Evolutionary conservation across 2,888 invertebrate genomes (phyloP), one percentile per base, ranked within the genome.

Genomic region (Drosophila birchii): DNA sequence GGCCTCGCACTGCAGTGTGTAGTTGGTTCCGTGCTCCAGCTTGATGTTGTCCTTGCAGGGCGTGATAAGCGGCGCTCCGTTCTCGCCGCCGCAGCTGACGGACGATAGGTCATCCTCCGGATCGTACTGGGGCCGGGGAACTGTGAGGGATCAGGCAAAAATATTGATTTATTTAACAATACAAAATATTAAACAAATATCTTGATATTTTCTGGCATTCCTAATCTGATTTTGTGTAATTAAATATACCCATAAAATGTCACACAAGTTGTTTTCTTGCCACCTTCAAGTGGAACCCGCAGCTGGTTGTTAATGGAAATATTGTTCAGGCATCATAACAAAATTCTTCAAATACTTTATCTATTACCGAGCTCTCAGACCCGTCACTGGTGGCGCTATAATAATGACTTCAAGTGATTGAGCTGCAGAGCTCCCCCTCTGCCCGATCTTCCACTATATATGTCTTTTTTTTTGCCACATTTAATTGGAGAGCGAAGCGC

Each of bases 1-100:
- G 38, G 93, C 93, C 78, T 93, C 92, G 78, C 94, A 94, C n/a
- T 89, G 86, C 55, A 94, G 75, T 4, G 92, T 92, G 49, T 92
- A 92, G 76, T 92, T 92, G 1, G 82, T 77, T 29, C 89, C 85
- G 0, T 86, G 79, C 9, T 92, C 89, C 45, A 93, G 79, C 34
- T 39, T 91, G 4, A 92, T 70, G 60, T 93, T 91, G 3, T 88
- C 78, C 61, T 85, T 82, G 44, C 89, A 82, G 16, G 92, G 93
- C 60, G 90, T 90, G 59, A 93, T 92, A 9, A 92, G 78, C 4
- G 93, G 93, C 23, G 91, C 90, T 36, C 90, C 92, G 47, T 78
- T 70, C 38, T 84, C 86, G n/a, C 87, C 89, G 18, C 91, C 92
- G 66, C 88, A 89, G 64, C 85, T 87, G 5, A 75, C 76, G 57